Evolutionary conservation across 2,797 vertebrate species (phyloP).

Genomic region (Rallus crepitans): DNA sequence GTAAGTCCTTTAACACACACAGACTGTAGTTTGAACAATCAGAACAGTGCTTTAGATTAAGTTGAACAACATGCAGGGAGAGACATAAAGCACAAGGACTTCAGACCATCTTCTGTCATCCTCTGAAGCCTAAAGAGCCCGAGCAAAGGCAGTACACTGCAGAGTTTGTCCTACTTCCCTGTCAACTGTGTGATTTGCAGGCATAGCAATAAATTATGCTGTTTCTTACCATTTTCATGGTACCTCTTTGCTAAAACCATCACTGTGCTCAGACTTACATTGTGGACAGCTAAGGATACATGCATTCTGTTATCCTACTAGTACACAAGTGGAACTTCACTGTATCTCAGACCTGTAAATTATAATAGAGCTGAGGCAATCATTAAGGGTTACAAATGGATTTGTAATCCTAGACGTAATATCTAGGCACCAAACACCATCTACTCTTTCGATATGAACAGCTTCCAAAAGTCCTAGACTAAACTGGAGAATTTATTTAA

Average conservation of each 20-base stretch:
- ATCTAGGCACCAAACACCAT: neutral
- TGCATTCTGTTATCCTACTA: neutral
- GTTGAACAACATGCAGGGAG: neutral
- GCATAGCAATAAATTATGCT: neutral
- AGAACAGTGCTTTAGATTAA: neutral
- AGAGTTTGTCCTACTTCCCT: neutral
- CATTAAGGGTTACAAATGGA: neutral
- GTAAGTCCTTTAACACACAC: neutral
- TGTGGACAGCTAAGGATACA: neutral
- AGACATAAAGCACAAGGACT: neutral
- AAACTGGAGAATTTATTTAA: conserved; percentile 2
- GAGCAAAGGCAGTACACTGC: neutral
- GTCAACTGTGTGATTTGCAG: neutral
- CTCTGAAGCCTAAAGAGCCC: neutral
- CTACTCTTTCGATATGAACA: neutral
- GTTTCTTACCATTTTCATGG: neutral
- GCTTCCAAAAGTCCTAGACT: neutral
- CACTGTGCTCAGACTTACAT: neutral
- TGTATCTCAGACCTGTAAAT: neutral
- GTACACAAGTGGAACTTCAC: neutral
- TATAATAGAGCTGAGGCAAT: neutral
- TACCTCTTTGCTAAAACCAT: neutral
- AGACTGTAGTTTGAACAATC: neutral
- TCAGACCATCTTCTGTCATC: neutral
- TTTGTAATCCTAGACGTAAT: neutral